Evolutionary conservation across 1,140 invertebrate genomes (phyloP).

Genomic region (Lepeophtheirus salmonis): DNA sequence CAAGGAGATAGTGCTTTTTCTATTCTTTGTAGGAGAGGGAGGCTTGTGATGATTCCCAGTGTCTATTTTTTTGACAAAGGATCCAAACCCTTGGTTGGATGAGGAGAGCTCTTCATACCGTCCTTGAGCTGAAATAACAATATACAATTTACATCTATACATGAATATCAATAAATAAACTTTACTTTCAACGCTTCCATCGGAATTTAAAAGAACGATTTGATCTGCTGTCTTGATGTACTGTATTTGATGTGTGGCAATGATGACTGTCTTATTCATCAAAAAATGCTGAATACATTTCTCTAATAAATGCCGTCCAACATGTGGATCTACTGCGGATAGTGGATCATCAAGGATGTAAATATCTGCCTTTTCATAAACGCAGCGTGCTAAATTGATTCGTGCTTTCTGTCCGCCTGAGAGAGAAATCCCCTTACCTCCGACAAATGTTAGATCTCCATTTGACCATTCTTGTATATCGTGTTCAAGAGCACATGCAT

Average conservation of each 20-base stretch:
- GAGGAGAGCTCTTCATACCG: neutral
- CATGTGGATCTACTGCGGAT: constrained; percentile 59
- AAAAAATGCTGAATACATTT: constrained; percentile 29
- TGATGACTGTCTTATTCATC: constrained; percentile 26
- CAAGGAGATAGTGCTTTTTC: neutral
- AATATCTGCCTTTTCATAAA: constrained; percentile 46
- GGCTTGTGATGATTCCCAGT: neutral
- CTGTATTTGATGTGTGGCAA: constrained; percentile 31
- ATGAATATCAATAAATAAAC: neutral
- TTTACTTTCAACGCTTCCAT: constrained; percentile 18
- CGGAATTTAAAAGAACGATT: constrained; percentile 29
- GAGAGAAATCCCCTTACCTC: constrained; percentile 58
- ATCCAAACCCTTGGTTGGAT: neutral
- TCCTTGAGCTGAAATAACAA: too few relatives aligned
- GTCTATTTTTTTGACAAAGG: neutral
- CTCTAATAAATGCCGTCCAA: constrained; percentile 56
- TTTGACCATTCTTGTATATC: constrained; percentile 59
- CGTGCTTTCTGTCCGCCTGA: constrained; percentile 79
- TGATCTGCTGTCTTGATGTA: constrained; percentile 27
- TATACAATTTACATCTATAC: neutral
- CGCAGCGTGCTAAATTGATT: constrained; percentile 59
- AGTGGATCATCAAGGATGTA: constrained; percentile 63
- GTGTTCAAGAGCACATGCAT: constrained; percentile 38
- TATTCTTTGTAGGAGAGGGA: neutral
- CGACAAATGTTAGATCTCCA: constrained; percentile 69